A percentile compares a stretch with the other conserved stretches of the same genome.
These are phyloP conservation scores for Caenorhabditis sp. DNA, from an alignment of 2,888 invertebrate genomes.

Conservation along the genomic window DNA sequence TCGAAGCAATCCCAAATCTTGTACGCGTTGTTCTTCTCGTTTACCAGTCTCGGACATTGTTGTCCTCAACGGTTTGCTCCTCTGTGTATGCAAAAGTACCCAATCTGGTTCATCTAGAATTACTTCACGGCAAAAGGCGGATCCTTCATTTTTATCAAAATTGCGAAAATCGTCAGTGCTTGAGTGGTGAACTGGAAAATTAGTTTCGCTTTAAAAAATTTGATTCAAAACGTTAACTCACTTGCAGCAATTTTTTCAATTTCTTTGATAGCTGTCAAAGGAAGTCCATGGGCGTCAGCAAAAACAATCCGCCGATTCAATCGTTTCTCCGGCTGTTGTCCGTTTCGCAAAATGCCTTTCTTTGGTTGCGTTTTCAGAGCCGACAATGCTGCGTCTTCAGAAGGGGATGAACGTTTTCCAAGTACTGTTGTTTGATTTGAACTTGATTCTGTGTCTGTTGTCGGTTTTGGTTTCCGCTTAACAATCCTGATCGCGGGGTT, in stretches of 20 bases:
- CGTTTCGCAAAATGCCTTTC: slow-evolving; percentile 18
- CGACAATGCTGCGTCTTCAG: slow-evolving; percentile 13
- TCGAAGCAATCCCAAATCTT: slow-evolving; percentile 21
- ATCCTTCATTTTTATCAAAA: slow-evolving; percentile 23
- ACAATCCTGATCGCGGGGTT: slow-evolving; percentile 41
- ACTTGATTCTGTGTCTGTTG: neutral
- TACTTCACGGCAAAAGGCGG: neutral
- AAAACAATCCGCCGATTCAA: slow-evolving; percentile 10
- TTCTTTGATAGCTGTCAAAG: slow-evolving; percentile 20
- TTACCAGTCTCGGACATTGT: slow-evolving; percentile 10
- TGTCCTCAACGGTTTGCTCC: neutral
- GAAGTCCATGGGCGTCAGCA: slow-evolving; percentile 28
- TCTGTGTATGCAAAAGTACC: neutral
- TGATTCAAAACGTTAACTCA: slow-evolving; percentile 5
- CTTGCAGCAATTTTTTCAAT: slow-evolving; percentile 38
- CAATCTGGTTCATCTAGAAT: slow-evolving; percentile 20
- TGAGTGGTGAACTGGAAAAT: slow-evolving; percentile 42
- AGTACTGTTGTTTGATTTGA: neutral
- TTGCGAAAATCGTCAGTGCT: slow-evolving; percentile 26
- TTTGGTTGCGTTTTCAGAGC: slow-evolving; percentile 11
- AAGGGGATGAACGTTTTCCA: neutral
- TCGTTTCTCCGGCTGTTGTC: neutral
- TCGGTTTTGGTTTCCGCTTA: slow-evolving; percentile 33
- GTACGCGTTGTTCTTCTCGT: slow-evolving; percentile 29
- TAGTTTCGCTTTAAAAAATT: too few species aligned